Conservation (phyloP, 2,797 vertebrate species). For the Taenioides sp. region DNA sequence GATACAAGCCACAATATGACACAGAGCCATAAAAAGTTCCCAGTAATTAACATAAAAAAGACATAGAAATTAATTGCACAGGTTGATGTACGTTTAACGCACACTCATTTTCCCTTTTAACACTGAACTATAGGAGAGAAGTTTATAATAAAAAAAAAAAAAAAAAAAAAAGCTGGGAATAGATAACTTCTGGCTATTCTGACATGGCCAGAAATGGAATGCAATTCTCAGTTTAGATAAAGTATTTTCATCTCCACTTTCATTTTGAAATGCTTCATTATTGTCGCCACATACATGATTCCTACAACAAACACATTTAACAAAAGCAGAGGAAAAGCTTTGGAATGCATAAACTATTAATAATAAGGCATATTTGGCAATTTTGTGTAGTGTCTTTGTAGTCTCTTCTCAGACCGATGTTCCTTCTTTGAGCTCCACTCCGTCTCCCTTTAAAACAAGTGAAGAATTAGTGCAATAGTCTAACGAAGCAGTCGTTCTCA, state of each 20-base stretch:
- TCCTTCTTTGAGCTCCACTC: constrained; percentile 84
- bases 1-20: constrained; percentile 64
- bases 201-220: constrained; percentile 76
- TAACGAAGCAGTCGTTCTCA: neutral
- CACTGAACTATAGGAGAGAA: constrained; percentile 76
- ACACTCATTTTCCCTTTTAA: constrained; percentile 84
- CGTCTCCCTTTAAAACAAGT: constrained; percentile 78
- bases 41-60: constrained; percentile 74
- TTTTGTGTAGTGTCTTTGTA: constrained; percentile 71
- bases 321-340: constrained; percentile 82
- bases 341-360: constrained; percentile 86
- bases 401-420: constrained; percentile 87
- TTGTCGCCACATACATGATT: constrained; percentile 70
- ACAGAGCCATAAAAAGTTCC: constrained; percentile 69
- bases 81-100: constrained; percentile 77
- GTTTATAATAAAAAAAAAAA: constrained; percentile 62
- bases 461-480: neutral
- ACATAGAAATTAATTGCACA: constrained; percentile 87
- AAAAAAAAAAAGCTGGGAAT: constrained; percentile 73
- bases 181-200: constrained; percentile 56
- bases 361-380: constrained; percentile 95
- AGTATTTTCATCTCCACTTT: constrained; percentile 58
- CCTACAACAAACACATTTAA: constrained; percentile 69
- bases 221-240: constrained; percentile 74
- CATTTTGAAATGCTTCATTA: constrained; percentile 73